phyloP scores from a whole-genome alignment of 2,797 vertebrate species.

The Sylvilagus floridanus region DNA sequence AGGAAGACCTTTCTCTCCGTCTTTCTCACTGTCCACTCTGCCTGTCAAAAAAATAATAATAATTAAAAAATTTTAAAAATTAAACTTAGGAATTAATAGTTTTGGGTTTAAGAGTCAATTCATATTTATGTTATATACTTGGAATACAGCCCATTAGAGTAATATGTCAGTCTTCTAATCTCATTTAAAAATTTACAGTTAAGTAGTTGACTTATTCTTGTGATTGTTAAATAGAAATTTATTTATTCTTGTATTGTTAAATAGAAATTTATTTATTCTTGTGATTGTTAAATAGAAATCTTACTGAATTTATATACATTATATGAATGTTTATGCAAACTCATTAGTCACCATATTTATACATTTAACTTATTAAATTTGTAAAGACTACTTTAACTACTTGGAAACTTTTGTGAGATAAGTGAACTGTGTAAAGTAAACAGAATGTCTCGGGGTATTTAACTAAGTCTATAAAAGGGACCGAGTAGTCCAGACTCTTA shows the following conservation, averaged over 20 bases:
- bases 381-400: constrained; percentile 42
- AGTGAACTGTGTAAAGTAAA: constrained; percentile 31
- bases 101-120: background rate
- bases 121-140: constrained; percentile 6
- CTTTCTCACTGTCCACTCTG: no score
- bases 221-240: background rate
- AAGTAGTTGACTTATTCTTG: constrained; percentile 21
- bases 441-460: background rate
- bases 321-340: constrained; percentile 49
- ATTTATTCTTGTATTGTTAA: background rate
- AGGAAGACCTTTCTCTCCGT: no score
- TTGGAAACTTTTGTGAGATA: constrained; percentile 10
- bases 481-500: background rate
- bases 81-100: constrained; percentile 3
- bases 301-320: constrained; percentile 3
- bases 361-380: constrained; percentile 29
- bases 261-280: constrained; percentile 1
- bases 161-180: background rate
- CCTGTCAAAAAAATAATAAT: no score
- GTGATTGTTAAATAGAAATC: constrained; percentile 39
- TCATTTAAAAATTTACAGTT: constrained; percentile 41
- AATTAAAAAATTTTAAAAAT: constrained; percentile 52
- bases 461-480: background rate
- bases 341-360: constrained; percentile 2
- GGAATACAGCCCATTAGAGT: constrained; percentile 1